These are phyloP conservation scores for Hippolais icterina DNA, from an alignment of 2,113 vertebrate genomes.

Conservation along the genomic window DNA sequence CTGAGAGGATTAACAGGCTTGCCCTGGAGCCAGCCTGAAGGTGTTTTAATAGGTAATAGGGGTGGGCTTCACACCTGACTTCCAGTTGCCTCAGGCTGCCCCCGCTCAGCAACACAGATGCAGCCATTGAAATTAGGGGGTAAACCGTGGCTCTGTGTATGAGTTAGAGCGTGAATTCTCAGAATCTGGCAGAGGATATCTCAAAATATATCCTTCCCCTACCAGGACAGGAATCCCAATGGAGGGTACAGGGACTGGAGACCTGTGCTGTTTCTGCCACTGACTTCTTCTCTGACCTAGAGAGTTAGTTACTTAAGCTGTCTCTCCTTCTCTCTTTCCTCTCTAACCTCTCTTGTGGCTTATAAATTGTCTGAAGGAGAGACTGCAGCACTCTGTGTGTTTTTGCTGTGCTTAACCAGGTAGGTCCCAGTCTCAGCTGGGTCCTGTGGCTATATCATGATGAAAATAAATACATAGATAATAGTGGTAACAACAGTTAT, in stretches of 20 bases:
- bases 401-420: not conserved
- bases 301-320: not conserved
- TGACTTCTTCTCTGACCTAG: not conserved
- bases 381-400: not conserved
- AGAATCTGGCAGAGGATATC: not conserved
- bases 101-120: not conserved
- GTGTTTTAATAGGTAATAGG: not conserved
- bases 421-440: not conserved
- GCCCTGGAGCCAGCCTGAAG: slow-evolving; percentile 51
- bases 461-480: not conserved
- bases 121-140: not conserved
- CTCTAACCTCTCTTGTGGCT: not conserved
- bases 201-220: not conserved
- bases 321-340: not conserved
- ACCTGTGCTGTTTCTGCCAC: not conserved
- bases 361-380: not conserved
- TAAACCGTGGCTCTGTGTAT: not conserved
- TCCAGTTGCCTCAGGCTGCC: slow-evolving; percentile 46
- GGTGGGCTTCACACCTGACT: slow-evolving; percentile 24
- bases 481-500: not conserved
- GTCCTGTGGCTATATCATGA: not conserved
- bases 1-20: slow-evolving; percentile 50
- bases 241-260: not conserved
- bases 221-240: fast-evolving
- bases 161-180: not conserved